A percentile compares a stretch with the other conserved stretches of the same genome.
Conservation (phyloP, 2,113 vertebrate genomes). For the Zosterops pallidus region DNA sequence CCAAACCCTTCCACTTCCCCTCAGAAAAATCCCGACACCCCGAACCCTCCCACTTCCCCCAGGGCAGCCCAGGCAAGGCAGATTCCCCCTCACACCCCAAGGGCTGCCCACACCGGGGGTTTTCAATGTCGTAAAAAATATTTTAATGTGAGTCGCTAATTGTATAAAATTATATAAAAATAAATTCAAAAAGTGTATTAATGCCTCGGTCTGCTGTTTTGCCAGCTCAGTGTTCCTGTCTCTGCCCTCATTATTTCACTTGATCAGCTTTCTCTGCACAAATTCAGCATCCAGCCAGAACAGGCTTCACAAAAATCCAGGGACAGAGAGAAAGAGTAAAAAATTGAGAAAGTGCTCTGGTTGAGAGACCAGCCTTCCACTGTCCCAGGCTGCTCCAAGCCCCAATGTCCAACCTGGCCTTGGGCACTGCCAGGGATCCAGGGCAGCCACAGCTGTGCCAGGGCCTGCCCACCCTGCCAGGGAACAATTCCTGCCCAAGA, state of each 20-base stretch:
- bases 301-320: not conserved
- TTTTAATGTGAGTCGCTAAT: not conserved
- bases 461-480: not conserved
- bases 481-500: not conserved
- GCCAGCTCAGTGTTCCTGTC: not conserved
- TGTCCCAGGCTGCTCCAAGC: not conserved
- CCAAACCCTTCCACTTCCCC: too few relatives aligned
- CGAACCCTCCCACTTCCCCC: not conserved
- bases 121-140: not conserved
- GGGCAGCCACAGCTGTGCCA: not conserved
- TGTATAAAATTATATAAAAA: not conserved
- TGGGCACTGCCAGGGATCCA: not conserved
- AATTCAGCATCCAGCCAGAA: not conserved
- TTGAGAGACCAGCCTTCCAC: not conserved
- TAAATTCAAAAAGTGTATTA: not conserved
- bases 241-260: not conserved
- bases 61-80: not conserved
- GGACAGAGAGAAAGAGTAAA: not conserved
- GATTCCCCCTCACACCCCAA: not conserved
- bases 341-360: not conserved
- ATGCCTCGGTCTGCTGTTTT: not conserved
- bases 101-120: fast-evolving
- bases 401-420: not conserved
- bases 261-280: not conserved
- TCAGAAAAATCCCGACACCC: not conserved